Percentiles rank a stretch among this genome's conserved stretches.
phyloP scores from a whole-genome alignment of 2,113 vertebrate genomes.

The Tonatia bakeri region DNA sequence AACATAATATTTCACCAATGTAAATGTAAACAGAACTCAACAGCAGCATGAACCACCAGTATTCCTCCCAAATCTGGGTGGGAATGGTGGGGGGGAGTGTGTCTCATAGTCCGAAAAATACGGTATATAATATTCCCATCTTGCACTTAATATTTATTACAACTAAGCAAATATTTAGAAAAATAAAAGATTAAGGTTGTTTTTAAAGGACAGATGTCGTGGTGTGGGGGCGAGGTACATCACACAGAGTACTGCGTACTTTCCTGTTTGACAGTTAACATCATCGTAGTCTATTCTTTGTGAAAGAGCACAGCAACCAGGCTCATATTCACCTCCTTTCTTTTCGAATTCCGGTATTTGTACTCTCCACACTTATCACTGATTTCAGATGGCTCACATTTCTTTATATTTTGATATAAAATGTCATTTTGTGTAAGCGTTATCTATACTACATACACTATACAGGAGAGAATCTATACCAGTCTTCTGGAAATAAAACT shows the following conservation, averaged over 20 bases:
- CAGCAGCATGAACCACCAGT: too few relatives aligned
- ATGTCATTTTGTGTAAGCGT: neutral
- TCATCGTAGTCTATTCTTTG: neutral
- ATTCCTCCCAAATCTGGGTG: too few relatives aligned
- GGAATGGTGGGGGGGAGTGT: too few relatives aligned
- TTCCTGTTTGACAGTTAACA: neutral
- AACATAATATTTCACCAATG: too few relatives aligned
- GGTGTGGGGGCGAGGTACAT: neutral
- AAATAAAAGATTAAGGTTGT: neutral
- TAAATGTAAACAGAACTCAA: too few relatives aligned
- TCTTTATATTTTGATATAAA: neutral
- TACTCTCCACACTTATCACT: neutral
- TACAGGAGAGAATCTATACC: neutral
- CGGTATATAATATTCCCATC: neutral
- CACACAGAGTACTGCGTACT: neutral
- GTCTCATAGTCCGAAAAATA: too few relatives aligned
- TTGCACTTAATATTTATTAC: neutral
- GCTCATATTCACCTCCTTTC: neutral
- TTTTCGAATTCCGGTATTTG: neutral
- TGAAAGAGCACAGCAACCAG: neutral
- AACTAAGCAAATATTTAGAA: constrained; percentile 12
- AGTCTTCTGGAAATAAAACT: neutral
- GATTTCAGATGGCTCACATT: neutral
- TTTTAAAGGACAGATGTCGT: neutral
- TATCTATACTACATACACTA: neutral